Evolutionary conservation across 2,888 invertebrate genomes (phyloP).

Genomic region (Willowsia nigromaculata): DNA sequence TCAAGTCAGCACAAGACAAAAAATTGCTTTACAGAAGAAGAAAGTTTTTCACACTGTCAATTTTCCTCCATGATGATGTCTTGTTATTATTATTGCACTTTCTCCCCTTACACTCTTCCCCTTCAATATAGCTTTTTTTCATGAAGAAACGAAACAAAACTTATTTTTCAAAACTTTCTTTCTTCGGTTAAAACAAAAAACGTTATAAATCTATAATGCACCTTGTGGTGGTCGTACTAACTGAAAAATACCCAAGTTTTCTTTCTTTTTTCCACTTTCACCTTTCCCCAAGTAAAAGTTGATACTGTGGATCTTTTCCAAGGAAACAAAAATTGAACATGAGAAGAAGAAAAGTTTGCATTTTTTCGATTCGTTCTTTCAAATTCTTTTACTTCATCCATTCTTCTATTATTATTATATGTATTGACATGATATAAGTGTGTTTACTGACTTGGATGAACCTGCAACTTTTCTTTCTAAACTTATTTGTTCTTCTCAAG

Average conservation of each 20-base stretch:
- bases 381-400: not conserved
- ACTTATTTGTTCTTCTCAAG: not conserved
- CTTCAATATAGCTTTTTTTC: not conserved
- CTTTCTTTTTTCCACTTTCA: not conserved
- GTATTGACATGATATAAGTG: constrained; percentile 32
- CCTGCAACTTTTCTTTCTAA: not conserved
- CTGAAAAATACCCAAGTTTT: too few relatives aligned
- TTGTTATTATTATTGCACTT: constrained; percentile 37
- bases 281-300: too few relatives aligned
- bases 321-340: not conserved
- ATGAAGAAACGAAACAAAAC: not conserved
- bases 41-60: constrained; percentile 25
- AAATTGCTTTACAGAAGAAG: not conserved
- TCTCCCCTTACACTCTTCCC: not conserved
- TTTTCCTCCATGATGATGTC: not conserved
- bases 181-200: not conserved
- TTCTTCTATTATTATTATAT: constrained; percentile 22
- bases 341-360: constrained; percentile 3
- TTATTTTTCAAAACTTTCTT: not conserved
- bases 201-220: constrained; percentile 51
- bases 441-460: not conserved
- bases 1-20: not conserved
- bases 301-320: not conserved
- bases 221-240: not conserved
- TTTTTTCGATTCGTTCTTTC: not conserved